Evolutionary conservation across 2,113 vertebrate species (phyloP).

Genomic region (Ciconia maguari): DNA sequence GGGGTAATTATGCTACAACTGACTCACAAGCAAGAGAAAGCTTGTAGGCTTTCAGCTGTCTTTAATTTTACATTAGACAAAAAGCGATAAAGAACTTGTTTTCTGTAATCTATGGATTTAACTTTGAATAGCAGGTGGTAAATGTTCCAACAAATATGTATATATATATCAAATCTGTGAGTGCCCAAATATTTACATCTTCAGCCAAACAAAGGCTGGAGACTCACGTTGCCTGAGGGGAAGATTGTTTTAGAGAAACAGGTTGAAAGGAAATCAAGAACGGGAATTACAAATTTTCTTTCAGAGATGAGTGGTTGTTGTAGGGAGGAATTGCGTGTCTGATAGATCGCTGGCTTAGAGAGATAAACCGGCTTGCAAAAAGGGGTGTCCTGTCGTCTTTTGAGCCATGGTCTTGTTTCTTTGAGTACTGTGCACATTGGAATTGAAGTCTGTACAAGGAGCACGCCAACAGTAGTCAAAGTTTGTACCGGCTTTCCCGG

Average conservation of each 20-base stretch:
- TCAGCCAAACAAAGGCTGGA: conserved; percentile 72
- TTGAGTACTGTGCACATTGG: not conserved
- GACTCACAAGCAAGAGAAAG: conserved; percentile 31
- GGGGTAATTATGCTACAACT: conserved; percentile 45
- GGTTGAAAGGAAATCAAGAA: conserved; percentile 62
- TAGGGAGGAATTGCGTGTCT: not conserved
- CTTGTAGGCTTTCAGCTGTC: conserved; percentile 56
- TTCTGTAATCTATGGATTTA: conserved; percentile 69
- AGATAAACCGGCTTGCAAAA: not conserved
- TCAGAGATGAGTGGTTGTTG: not conserved
- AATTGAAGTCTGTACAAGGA: conserved; percentile 24
- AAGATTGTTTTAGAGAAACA: conserved; percentile 65
- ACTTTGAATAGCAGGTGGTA: conserved; percentile 73
- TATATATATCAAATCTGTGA: conserved; percentile 69
- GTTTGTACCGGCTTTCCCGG: conserved; percentile 41
- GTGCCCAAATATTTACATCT: conserved; percentile 72
- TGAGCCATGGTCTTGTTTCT: not conserved
- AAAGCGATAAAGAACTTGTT: conserved; percentile 69
- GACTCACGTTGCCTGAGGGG: conserved; percentile 64
- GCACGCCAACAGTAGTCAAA: conserved; percentile 27
- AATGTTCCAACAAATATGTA: conserved; percentile 72
- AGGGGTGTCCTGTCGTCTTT: not conserved
- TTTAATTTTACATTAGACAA: conserved; percentile 69
- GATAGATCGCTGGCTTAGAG: conserved; percentile 15
- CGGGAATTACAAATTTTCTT: conserved; percentile 33